Evolutionary conservation across 2,113 vertebrate species (phyloP).

Genomic region (Cephalopholis sonnerati): DNA sequence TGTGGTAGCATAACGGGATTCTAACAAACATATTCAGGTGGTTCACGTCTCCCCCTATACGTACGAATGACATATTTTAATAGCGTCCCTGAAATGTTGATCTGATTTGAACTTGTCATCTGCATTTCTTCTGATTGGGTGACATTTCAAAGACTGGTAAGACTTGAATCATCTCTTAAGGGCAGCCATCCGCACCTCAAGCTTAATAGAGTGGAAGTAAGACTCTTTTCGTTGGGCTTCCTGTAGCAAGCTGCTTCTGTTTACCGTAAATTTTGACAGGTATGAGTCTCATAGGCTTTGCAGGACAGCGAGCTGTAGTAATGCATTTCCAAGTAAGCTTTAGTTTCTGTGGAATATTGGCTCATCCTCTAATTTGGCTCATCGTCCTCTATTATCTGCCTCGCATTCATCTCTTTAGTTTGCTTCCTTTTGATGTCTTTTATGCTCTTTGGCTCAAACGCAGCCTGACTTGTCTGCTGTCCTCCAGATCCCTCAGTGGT

Average conservation of each 20-base stretch:
- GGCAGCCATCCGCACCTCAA: slow-evolving; percentile 43
- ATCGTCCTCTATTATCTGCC: not conserved
- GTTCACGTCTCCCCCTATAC: not conserved
- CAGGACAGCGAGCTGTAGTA: not conserved
- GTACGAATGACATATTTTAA: slow-evolving; percentile 25
- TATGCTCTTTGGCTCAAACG: not conserved
- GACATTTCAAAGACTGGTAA: slow-evolving; percentile 44
- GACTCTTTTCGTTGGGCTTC: not conserved
- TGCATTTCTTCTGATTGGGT: slow-evolving; percentile 40
- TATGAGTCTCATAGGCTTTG: not conserved
- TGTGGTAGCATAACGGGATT: not conserved
- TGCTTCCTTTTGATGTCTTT: not conserved
- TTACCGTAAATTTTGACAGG: slow-evolving; percentile 1
- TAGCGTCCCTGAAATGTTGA: slow-evolving; percentile 28
- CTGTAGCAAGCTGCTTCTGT: slow-evolving; percentile 8
- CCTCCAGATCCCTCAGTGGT: slow-evolving; percentile 96
- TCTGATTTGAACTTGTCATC: slow-evolving; percentile 31
- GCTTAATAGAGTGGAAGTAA: slow-evolving; percentile 46
- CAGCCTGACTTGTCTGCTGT: not conserved
- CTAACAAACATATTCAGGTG: not conserved
- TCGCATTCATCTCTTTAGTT: not conserved
- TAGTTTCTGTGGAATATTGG: not conserved
- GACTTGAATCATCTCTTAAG: slow-evolving; percentile 24
- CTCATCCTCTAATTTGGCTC: not conserved
- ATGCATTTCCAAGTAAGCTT: not conserved